Evolutionary conservation across 1,140 invertebrate genomes (phyloP).

Genomic region (Sinonovacula constricta): DNA sequence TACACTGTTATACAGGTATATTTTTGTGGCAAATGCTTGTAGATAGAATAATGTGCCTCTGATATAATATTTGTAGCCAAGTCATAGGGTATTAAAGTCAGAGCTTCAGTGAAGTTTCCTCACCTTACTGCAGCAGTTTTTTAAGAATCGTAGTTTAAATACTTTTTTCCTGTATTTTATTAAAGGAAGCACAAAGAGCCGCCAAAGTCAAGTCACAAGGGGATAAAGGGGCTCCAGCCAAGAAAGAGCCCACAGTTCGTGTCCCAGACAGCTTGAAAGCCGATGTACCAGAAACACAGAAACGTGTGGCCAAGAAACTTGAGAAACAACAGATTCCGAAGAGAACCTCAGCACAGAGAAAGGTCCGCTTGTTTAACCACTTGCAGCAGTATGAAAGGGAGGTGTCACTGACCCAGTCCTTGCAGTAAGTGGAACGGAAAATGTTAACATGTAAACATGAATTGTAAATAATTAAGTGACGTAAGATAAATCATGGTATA

Average conservation of each 20-base stretch:
- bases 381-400: conserved; percentile 74
- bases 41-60: too few relatives aligned
- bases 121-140: too few relatives aligned
- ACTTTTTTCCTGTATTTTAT: neutral
- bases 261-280: conserved; percentile 71
- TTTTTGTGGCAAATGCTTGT: too few relatives aligned
- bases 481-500: too few relatives aligned
- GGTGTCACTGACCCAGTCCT: conserved; percentile 53
- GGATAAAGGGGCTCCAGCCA: neutral
- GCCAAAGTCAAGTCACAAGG: neutral
- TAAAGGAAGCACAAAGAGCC: neutral
- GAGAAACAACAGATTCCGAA: conserved; percentile 71
- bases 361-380: conserved; percentile 75
- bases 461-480: too few relatives aligned
- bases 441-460: too few relatives aligned
- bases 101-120: neutral
- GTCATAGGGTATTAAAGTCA: neutral
- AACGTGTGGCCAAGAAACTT: conserved; percentile 69
- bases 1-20: too few relatives aligned
- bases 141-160: neutral
- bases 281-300: conserved; percentile 70
- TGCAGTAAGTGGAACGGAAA: conserved; percentile 54
- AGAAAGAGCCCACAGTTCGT: conserved; percentile 52
- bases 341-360: conserved; percentile 63
- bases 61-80: too few relatives aligned